Conservation (phyloP, 2,113 vertebrate species). For the Ochotona princeps region DNA sequence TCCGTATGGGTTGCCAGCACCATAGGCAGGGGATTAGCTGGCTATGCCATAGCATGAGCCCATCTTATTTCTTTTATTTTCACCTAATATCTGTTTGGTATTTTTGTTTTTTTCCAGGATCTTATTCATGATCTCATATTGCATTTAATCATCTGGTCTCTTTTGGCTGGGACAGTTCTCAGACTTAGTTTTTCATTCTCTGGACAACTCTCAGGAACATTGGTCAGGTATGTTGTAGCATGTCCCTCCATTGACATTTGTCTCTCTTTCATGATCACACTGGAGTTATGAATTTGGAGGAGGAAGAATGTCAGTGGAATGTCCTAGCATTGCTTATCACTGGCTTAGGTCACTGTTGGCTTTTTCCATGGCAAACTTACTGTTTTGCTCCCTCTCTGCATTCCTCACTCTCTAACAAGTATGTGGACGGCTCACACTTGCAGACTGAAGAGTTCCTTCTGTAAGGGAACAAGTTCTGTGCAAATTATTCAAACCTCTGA, state of each 20-base stretch:
- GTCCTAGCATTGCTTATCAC: not conserved
- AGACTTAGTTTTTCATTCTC: not conserved
- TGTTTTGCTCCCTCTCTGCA: not conserved
- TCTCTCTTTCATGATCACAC: not conserved
- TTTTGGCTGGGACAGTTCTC: not conserved
- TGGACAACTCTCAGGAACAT: not conserved
- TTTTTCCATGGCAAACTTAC: not conserved
- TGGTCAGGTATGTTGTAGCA: not conserved
- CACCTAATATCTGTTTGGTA: not conserved
- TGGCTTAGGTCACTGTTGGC: not conserved
- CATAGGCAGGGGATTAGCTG: too few relatives aligned
- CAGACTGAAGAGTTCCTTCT: not conserved
- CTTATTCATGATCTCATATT: not conserved
- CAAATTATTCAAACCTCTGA: not conserved
- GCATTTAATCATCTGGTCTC: not conserved
- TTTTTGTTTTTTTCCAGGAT: not conserved
- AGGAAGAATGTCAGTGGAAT: not conserved
- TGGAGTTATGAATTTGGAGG: not conserved
- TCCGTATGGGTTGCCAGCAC: too few relatives aligned
- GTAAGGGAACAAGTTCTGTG: not conserved
- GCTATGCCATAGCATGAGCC: too few relatives aligned
- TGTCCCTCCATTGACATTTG: not conserved
- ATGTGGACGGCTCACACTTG: not conserved
- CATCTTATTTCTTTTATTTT: constrained; percentile 23
- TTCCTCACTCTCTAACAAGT: not conserved